phyloP scores from a whole-genome alignment of 1,140 invertebrate genomes.

The Brachionus calyciflorus region DNA sequence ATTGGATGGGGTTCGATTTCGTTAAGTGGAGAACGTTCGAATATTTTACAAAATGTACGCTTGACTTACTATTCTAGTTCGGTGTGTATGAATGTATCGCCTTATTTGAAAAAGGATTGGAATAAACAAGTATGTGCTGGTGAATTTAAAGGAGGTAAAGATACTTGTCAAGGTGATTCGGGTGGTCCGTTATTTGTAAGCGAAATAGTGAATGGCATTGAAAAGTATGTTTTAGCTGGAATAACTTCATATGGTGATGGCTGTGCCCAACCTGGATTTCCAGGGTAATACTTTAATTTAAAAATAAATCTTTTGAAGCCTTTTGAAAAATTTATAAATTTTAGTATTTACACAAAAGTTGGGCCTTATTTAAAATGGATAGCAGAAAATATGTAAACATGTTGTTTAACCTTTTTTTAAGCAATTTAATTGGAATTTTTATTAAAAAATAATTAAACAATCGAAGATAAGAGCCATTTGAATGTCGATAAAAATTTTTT shows the following conservation, averaged over 20 bases:
- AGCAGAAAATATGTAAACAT: conserved; percentile 12
- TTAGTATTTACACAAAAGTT: conserved; percentile 37
- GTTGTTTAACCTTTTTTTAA: background rate
- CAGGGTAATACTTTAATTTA: conserved; percentile 20
- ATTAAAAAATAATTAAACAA: background rate
- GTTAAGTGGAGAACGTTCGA: background rate
- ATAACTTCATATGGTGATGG: conserved; percentile 46
- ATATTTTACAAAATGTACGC: background rate
- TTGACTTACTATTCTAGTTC: background rate
- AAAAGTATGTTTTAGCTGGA: conserved; percentile 27
- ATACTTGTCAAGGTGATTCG: conserved; percentile 46
- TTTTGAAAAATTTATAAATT: background rate
- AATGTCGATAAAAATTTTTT: background rate
- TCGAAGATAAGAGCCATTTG: background rate
- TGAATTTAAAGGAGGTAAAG: conserved; percentile 5
- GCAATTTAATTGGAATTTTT: background rate
- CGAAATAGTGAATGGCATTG: background rate
- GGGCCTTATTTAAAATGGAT: conserved; percentile 29
- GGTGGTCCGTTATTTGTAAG: conserved; percentile 35
- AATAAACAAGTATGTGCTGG: conserved; percentile 45
- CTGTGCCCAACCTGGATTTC: background rate
- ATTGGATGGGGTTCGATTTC: conserved; percentile 14
- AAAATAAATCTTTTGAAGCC: background rate
- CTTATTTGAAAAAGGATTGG: background rate
- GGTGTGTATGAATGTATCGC: background rate